A percentile compares a stretch with the other conserved stretches of the same genome.
Conservation (phyloP, 2,888 invertebrate genomes). For the Ormyrus rosae region DNA sequence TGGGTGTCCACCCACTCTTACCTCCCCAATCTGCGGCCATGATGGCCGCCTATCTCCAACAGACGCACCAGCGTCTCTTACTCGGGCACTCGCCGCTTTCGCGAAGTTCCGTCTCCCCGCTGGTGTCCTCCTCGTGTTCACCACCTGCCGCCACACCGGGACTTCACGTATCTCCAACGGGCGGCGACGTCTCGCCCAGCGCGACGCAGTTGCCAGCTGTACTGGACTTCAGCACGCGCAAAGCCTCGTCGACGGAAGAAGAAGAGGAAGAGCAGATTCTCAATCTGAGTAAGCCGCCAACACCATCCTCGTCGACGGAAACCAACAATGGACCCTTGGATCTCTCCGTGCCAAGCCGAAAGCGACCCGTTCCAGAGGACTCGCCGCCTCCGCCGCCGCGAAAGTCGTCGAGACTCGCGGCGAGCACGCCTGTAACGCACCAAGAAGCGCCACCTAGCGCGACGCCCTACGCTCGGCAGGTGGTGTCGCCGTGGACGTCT, state of each 20-base stretch:
- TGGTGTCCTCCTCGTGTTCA: constrained; percentile 84
- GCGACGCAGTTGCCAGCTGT: constrained; percentile 78
- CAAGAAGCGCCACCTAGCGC: constrained; percentile 65
- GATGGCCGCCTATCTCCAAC: constrained; percentile 87
- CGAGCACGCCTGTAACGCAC: constrained; percentile 62
- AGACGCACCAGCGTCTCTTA: constrained; percentile 85
- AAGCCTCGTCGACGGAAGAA: constrained; percentile 77
- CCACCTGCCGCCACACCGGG: constrained; percentile 78
- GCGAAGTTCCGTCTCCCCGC: constrained; percentile 81
- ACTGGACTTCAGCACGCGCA: constrained; percentile 89
- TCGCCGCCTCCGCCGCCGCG: constrained; percentile 79
- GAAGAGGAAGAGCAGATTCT: constrained; percentile 83
- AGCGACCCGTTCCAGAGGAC: constrained; percentile 83
- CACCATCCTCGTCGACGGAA: constrained; percentile 78
- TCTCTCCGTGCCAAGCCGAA: constrained; percentile 85
- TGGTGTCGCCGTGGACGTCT: constrained; percentile 87
- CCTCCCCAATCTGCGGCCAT: constrained; percentile 87
- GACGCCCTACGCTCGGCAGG: constrained; percentile 82
- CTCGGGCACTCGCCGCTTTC: constrained; percentile 81
- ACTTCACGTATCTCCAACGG: constrained; percentile 79
- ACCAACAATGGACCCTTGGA: constrained; percentile 85
- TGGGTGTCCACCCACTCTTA: constrained; percentile 81
- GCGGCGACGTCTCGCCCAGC: constrained; percentile 75
- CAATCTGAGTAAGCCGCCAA: constrained; percentile 83
- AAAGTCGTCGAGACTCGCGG: constrained; percentile 80